Evolutionary conservation across 92 coral and sea anemone genomes (phyloP), one percentile per base, ranked within the genome.

Genomic region (Galaxea fascicularis): DNA sequence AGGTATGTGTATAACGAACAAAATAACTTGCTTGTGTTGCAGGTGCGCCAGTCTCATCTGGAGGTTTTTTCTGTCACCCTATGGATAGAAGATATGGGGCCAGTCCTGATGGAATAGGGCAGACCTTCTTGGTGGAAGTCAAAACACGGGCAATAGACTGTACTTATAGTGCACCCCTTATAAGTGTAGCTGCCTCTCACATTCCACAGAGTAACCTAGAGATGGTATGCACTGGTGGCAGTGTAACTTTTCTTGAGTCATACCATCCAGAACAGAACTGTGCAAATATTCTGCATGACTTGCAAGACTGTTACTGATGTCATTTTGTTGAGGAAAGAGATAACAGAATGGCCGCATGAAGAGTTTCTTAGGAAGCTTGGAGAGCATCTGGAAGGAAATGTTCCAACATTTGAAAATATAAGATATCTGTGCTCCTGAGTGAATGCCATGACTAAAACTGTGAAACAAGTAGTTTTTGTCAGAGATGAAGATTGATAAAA

Each of bases 241-340:
- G 41, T 15, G 57, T 87, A 14, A 73, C 78, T 25, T 87, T 87
- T 57, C 69, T 80, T 53, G 49, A 79, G 66, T 87, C 86, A 59
- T 87, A 80, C 65, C 91, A 29, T 71, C 91, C 91, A 24, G 91
- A 87, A 81, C 78, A 62, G 58, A 87, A 80, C 69, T 68, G 77
- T 68, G 78, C 86, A 68, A 81, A 81, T 69, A 8, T 81, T 68
- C 54, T 87, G 5, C 82, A 80, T 45, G 82, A 46, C 74, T 57
- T 73, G 69, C 49, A 80, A n/a, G 68, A 46, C 68, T 20, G 45
- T 78, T 17, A 68, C 79, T 46, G 85, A 86, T 64, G 16, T 46
- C 17, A 86, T 78, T 70, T 39, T 86, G 20, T 46, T 52, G 22
- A 41, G 31, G 25, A n/a, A n/a, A n/a, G n/a, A n/a, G n/a, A n/a